Evolutionary conservation across 1,140 invertebrate species (phyloP).

Genomic region (Drosophila kepulauana): DNA sequence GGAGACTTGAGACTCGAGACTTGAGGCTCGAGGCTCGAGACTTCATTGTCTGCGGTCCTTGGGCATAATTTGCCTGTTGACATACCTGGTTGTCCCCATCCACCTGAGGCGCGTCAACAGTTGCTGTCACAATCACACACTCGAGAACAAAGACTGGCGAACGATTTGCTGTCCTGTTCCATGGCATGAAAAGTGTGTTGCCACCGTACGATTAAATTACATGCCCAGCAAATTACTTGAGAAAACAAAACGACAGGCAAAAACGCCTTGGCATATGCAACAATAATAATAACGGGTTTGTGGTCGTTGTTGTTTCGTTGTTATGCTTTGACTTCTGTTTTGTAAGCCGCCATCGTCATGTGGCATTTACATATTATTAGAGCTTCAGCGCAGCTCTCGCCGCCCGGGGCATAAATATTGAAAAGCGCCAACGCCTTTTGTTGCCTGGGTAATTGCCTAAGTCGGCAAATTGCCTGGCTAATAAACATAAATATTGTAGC

Average conservation of each 20-base stretch:
- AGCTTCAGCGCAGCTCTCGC: background rate
- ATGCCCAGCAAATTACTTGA: slow-evolving; percentile 55
- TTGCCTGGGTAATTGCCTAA: slow-evolving; percentile 55
- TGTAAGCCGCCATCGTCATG: slow-evolving; percentile 27
- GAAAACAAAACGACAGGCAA: slow-evolving; percentile 58
- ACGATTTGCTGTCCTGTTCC: slow-evolving; percentile 8
- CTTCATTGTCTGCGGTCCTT: slow-evolving; percentile 44
- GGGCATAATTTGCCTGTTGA: slow-evolving; percentile 57
- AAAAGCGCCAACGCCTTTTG: slow-evolving; percentile 57
- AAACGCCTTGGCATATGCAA: slow-evolving; percentile 56
- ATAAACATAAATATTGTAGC: slow-evolving; percentile 57
- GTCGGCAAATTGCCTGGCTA: slow-evolving; percentile 56
- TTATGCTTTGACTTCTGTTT: slow-evolving; percentile 41
- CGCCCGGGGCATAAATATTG: slow-evolving; percentile 50
- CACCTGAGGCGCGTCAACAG: slow-evolving; percentile 51
- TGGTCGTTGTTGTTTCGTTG: slow-evolving; percentile 21
- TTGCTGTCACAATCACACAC: slow-evolving; percentile 33
- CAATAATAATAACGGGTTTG: slow-evolving; percentile 60
- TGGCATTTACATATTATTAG: slow-evolving; percentile 55
- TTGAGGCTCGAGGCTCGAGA: slow-evolving; percentile 7
- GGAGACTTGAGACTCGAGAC: too few relatives aligned
- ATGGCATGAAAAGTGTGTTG: slow-evolving; percentile 31
- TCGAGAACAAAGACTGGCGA: background rate
- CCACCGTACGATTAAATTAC: slow-evolving; percentile 52
- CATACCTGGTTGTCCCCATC: slow-evolving; percentile 33